Evolutionary conservation across 2,888 invertebrate genomes (phyloP).

Genomic region (Nomada goodeniana): DNA sequence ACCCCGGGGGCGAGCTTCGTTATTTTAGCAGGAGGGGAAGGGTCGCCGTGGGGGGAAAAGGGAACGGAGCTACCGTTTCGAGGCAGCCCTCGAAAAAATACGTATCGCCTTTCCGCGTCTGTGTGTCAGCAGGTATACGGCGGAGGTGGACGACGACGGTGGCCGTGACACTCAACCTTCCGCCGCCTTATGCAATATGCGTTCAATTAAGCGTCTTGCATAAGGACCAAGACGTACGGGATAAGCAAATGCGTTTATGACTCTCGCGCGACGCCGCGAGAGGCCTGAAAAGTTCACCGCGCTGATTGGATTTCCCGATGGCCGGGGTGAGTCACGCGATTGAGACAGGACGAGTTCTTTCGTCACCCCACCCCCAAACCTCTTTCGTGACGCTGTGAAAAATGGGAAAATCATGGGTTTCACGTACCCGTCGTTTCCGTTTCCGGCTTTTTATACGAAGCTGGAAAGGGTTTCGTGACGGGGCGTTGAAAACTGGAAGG

Average conservation of each 20-base stretch:
- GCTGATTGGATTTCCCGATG: constrained; percentile 39
- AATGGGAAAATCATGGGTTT: no score
- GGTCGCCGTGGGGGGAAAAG: background rate
- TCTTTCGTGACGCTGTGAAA: background rate
- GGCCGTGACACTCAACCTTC: constrained; percentile 76
- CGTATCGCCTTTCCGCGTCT: constrained; percentile 43
- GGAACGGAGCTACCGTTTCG: constrained; percentile 1
- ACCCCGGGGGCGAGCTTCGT: constrained; percentile 14
- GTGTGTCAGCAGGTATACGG: constrained; percentile 70
- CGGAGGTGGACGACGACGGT: constrained; percentile 36
- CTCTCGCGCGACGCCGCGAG: background rate
- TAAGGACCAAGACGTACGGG: constrained; percentile 48
- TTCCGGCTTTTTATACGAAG: no score
- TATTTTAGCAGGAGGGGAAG: constrained; percentile 7
- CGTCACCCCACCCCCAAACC: no score
- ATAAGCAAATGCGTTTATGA: constrained; percentile 44
- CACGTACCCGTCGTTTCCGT: no score
- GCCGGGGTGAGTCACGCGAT: background rate
- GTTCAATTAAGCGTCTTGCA: constrained; percentile 60
- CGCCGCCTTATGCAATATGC: constrained; percentile 54
- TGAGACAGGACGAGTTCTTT: background rate
- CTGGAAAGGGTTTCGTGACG: background rate
- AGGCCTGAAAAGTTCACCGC: constrained; percentile 35
- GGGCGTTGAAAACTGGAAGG: no score
- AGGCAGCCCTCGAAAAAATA: constrained; percentile 22